Base-by-base conservation (phyloP, 1,140 invertebrate species). In the Anagrus nilaparvatae region DNA sequence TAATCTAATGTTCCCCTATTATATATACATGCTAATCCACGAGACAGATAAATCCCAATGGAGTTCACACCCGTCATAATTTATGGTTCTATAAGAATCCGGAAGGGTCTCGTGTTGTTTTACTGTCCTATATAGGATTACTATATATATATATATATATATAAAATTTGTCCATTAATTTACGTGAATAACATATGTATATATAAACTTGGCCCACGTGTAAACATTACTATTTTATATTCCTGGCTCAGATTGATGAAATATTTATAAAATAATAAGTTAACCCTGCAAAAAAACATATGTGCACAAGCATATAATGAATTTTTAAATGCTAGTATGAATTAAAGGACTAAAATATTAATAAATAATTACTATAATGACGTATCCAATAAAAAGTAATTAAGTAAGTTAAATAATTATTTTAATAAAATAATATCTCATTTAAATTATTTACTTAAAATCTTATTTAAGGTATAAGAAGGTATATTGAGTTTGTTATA, bases 1-100 rank as follows among this genome's bases (percentile, higher is more conserved):
- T 53, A 53, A 51, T 52, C 48, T 48, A 32, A 48, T 41, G 40
- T 47, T 48, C 43, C 44, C 38, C 41, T 47, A 47, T 50, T 52
- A 52, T 52, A 51, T 36, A 33, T 33, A 23, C 30, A 36, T 40
- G 48, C 50, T 56, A 57, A 55, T 56, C 55, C 46, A 43, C 25
- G 32, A 23, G 35, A 39, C 46, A 27, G 25, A 30, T 37, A 44
- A 51, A 53, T 55, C 54, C 54, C 49, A 33, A 31, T 44, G 48
- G 47, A 51, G 38, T 13, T 33, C 37, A 27, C 49, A 58, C 56
- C 49, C 51, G 55, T 56, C 50, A 64, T 64, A 62, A 65, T 65
- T 65, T 65, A 65, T 62, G 50, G 60, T 60, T 58, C 55, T 61
- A 56, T 65, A 63, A 65, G 61, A 65, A 62, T 62, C 58, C 57